These are phyloP conservation scores for Cichladusa arquata DNA, from an alignment of 2,113 vertebrate genomes.

Conservation along the genomic window DNA sequence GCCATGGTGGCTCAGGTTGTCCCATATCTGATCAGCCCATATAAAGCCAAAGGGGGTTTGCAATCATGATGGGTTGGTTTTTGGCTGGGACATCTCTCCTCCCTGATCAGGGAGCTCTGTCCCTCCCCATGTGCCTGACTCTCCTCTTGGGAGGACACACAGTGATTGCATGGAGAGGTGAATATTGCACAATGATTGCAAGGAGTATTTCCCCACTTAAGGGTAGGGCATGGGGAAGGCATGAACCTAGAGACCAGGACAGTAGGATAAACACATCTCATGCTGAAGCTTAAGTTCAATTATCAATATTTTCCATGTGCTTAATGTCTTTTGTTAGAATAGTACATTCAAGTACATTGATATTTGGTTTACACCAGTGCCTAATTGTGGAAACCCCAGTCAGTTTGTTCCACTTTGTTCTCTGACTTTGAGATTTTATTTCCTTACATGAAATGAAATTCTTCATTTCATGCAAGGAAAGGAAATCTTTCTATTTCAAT, in stretches of 20 bases:
- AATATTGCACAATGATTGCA: fast-evolving
- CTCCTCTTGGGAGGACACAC: fast-evolving
- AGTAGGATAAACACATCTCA: neutral
- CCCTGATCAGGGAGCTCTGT: neutral
- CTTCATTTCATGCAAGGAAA: neutral
- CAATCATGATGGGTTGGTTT: fast-evolving
- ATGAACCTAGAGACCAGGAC: neutral
- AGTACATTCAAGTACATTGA: neutral
- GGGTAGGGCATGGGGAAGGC: neutral
- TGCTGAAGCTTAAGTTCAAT: neutral
- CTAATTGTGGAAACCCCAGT: neutral
- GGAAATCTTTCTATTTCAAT: fast-evolving
- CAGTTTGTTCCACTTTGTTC: neutral
- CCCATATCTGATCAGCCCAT: neutral
- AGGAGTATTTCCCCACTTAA: neutral
- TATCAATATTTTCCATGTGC: neutral
- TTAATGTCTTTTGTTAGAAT: neutral
- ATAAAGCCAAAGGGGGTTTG: neutral
- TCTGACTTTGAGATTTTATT: neutral
- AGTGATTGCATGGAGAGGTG: neutral
- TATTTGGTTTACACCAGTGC: neutral
- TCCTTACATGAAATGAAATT: neutral
- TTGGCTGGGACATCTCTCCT: neutral
- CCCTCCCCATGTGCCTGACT: fast-evolving
- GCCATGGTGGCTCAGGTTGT: neutral